Evolutionary conservation across 2,113 vertebrate species (phyloP), one percentile per base, ranked within the genome.

Genomic region (Malaclemys terrapin): DNA sequence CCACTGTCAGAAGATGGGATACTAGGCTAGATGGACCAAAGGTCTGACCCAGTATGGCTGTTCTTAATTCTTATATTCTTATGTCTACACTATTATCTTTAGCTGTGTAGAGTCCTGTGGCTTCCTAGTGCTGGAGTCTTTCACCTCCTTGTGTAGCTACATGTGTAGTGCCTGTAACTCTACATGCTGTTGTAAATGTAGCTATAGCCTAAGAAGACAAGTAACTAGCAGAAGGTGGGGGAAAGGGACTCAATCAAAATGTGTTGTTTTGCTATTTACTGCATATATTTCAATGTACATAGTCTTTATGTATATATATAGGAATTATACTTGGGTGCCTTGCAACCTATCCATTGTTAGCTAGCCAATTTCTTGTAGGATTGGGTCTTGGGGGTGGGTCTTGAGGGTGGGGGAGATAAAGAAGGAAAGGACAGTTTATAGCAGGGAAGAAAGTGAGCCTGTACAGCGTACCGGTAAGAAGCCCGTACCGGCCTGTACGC

Each of bases 261-360:
- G 62, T 65, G 31, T 35, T 91, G 0, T 3, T 91, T 94, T 92
- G 87, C 27, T 42, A 84, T 75, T 7, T 5, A 14, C 6, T 22
- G 12, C 9, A 38, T 12, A 1, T 20, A 6, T 2, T 31, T 72
- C 16, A 53, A 38, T 59, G 1, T 54, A 75, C 80, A 4, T 24
- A 65, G 9, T 16, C 24, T 8, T 50, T 12, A 65, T 8, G 52
- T 42, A 89, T n/a, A 13, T 49, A 1, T 0, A 53, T 0, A 1
- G n/a, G 69, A 87, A 75, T 0, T 12, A 42, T 47, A 19, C 2
- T 8, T 17, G 24, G 35, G 35, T 78, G 50, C 12, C 10, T 14
- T 10, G 82, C 17, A 17, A 56, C 8, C 54, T 75, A 81, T 35
- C 4, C 47, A 42, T 35, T 79, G 92, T 93, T 45, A 49, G 13